Base-by-base conservation (phyloP, 2,888 invertebrate species). In the Synergus laeviventris region DNA sequence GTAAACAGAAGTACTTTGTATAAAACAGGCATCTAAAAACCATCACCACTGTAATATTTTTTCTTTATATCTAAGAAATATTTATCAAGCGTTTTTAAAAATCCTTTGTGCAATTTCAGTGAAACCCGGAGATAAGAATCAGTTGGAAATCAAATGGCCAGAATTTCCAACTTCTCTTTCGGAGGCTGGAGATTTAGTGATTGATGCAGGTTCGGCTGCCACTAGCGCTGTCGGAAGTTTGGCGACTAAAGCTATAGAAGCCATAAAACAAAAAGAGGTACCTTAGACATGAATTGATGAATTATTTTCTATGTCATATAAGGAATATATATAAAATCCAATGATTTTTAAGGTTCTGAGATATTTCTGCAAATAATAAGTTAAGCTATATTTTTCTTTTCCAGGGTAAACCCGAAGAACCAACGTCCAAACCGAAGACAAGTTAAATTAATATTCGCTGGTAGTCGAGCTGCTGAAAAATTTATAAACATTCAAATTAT, bases 121-220 rank as follows among this genome's bases (percentile, higher is more conserved):
- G 82, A 95, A 94, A 91, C 94, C 94, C 45, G 95, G 94, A 75
- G 94, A 94, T 85, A 93, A 78, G 11, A 86, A 87, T 78, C 85
- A 87, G 75, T 49, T 85, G 75, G 84, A 87, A 79, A 81, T 87
- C 64, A 74, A 93, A 75, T 93, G 94, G 89, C 91, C 94, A 82
- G 93, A 94, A 89, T 87, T 94, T 62, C 94, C 94, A 24, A 92
- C 92, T 86, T 93, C 92, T 87, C 91, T 94, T 79, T 92, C 93
- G 66, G 94, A 94, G 4, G 21, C 49, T 9, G 66, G 66, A 24
- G 66, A 66, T 45, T 49, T 66, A 66, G 66, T 66, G 2, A 21
- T 70, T 70, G 66, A 49, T 31, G 42, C 31, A 2, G 66, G 66
- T 31, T 70, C 49, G 0, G 31, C 45, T 16, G 31, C 49, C 49